phyloP scores from a whole-genome alignment of 1,140 invertebrate species.

The Bradysia coprophila region DNA sequence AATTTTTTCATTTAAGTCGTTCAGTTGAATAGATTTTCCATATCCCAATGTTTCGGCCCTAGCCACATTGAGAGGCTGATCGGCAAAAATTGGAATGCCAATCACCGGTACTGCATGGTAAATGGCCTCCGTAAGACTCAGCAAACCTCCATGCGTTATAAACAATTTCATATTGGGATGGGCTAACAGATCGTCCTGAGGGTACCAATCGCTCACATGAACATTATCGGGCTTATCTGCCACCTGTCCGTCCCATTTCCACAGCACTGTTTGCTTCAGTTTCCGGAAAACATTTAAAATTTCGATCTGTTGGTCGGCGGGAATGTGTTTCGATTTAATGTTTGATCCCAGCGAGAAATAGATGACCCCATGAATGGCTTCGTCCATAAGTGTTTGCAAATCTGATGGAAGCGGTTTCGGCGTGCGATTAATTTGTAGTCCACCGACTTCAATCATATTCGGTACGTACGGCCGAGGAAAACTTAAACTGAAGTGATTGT shows the following conservation, averaged over 20 bases:
- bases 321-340: conserved; percentile 23
- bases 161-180: conserved; percentile 44
- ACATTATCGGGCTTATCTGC: conserved; percentile 28
- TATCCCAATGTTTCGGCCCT: conserved; percentile 20
- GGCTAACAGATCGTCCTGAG: conserved; percentile 37
- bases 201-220: conserved; percentile 35
- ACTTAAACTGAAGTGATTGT: conserved; percentile 20
- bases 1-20: neutral
- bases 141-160: conserved; percentile 43
- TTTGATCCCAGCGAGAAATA: conserved; percentile 41
- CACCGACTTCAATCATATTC: conserved; percentile 11
- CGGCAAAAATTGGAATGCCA: conserved; percentile 36
- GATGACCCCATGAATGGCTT: conserved; percentile 36
- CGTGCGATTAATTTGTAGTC: neutral
- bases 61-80: conserved; percentile 32
- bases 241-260: conserved; percentile 40
- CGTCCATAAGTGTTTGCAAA: conserved; percentile 35
- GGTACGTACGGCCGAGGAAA: conserved; percentile 17
- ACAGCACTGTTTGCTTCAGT: conserved; percentile 37
- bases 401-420: conserved; percentile 19
- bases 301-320: conserved; percentile 23
- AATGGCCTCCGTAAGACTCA: conserved; percentile 41
- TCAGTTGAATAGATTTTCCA: conserved; percentile 12
- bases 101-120: conserved; percentile 43
- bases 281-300: conserved; percentile 30